Evolutionary conservation across 2,113 vertebrate genomes (phyloP).

Genomic region (Pelobates fuscus): DNA sequence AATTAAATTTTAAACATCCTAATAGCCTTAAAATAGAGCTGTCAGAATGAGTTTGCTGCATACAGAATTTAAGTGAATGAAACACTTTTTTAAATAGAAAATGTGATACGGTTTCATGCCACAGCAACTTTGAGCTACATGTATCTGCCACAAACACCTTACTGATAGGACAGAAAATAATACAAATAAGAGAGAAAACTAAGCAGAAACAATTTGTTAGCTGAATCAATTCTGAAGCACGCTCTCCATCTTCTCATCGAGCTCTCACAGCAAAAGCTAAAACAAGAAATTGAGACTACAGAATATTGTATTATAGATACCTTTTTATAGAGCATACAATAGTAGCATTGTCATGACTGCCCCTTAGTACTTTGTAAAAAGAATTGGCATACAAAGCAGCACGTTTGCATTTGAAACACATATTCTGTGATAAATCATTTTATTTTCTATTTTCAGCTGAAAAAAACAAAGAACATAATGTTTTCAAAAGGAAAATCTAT

Average conservation of each 20-base stretch:
- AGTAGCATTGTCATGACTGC: too few species aligned
- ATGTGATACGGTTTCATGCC: neutral
- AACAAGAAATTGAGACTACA: too few species aligned
- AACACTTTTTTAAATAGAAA: conserved; percentile 1
- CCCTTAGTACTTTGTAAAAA: too few species aligned
- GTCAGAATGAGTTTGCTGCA: neutral
- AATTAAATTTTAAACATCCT: neutral
- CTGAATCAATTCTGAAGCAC: neutral
- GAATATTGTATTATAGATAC: too few species aligned
- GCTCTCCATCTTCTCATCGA: neutral
- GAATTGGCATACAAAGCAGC: too few species aligned
- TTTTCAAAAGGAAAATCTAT: too few species aligned
- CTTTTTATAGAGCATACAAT: too few species aligned
- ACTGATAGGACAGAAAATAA: neutral
- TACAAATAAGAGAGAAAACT: neutral
- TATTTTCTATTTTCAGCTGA: too few species aligned
- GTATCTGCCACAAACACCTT: neutral
- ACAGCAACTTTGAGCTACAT: neutral
- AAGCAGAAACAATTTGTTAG: neutral
- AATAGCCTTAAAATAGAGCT: neutral
- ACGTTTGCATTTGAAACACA: too few species aligned
- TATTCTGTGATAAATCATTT: too few species aligned
- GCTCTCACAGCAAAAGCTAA: too few species aligned
- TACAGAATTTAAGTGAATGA: neutral
- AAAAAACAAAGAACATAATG: too few species aligned